These are phyloP conservation scores for Thalassarche chlororhynchos DNA, from an alignment of 2,113 vertebrate genomes.

Conservation along the genomic window DNA sequence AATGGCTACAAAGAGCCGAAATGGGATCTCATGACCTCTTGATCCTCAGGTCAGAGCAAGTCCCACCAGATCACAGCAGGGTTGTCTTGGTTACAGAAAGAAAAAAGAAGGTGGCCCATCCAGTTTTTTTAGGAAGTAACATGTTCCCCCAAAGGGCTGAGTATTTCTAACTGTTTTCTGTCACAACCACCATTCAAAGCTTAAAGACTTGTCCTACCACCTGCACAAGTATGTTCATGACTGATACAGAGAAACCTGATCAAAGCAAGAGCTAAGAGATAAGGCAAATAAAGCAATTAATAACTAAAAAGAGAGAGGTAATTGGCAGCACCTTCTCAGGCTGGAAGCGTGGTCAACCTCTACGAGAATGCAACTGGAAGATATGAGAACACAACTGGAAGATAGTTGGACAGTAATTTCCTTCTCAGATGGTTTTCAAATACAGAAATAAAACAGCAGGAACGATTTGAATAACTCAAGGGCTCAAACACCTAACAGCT, in stretches of 20 bases:
- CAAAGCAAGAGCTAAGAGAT: not conserved
- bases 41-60: not conserved
- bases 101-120: not conserved
- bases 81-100: fast-evolving
- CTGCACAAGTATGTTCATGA: not conserved
- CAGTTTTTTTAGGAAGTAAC: not conserved
- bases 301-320: not conserved
- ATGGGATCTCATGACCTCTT: not conserved
- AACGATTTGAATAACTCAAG: not conserved
- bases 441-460: not conserved
- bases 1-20: not conserved
- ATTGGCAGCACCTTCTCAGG: not conserved
- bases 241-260: not conserved
- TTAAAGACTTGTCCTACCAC: not conserved
- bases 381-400: not conserved
- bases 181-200: not conserved
- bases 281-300: not conserved
- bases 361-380: not conserved
- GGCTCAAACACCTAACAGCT: not conserved
- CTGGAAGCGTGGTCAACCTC: not conserved
- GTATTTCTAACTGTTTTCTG: not conserved
- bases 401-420: not conserved
- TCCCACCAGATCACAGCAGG: not conserved
- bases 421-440: not conserved
- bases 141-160: not conserved